Evolutionary conservation across 2,113 vertebrate species (phyloP), one percentile per base, ranked within the genome.

Genomic region (Marmota monax): DNA sequence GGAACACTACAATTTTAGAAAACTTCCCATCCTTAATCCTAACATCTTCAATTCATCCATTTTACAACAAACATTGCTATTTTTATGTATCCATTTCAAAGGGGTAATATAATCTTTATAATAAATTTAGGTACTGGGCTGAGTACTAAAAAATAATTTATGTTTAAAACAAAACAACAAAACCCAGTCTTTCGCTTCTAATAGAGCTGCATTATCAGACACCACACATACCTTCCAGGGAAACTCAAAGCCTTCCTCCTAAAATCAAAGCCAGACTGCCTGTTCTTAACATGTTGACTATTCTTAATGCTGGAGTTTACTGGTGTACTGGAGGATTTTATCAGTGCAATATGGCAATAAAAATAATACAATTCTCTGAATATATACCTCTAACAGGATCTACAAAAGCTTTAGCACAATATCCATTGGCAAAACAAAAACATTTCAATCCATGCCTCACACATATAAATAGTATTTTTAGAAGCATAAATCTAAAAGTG

Each of bases 21-120:
- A 42, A 80, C 22, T 84, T 8, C 1, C 27, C 27, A 58, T 34
- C 1, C 0, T 45, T 73, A 34, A 82, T 78, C 5, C 27, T 86
- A 27, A 51, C 20, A 70, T 86, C 27, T 48, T 37, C 90, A n/a
- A 84, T 90, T 39, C 5, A 5, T n/a, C n/a, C 7, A 58, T 39
- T 94, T 95, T 79, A 69, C 0, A 83, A 70, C 27, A 53, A 11
- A 34, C 5, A 10, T n/a, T 51, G 7, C 87, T 29, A 58, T 56
- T 93, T 96, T 82, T 87, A 22, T 84, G 45, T 42, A 69, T 76
- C 76, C 61, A 87, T 53, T 67, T 83, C 73, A 29, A 69, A 67
- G 27, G 0, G 32, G 20, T 32, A 23, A 42, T 83, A 58, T 8
- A 22, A n/a, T 45, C 16, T 18, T 73, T 83, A 20, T 78, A 80